Evolutionary conservation across 2,113 vertebrate genomes (phyloP).

Genomic region (Campylomormyrus tamandua): DNA sequence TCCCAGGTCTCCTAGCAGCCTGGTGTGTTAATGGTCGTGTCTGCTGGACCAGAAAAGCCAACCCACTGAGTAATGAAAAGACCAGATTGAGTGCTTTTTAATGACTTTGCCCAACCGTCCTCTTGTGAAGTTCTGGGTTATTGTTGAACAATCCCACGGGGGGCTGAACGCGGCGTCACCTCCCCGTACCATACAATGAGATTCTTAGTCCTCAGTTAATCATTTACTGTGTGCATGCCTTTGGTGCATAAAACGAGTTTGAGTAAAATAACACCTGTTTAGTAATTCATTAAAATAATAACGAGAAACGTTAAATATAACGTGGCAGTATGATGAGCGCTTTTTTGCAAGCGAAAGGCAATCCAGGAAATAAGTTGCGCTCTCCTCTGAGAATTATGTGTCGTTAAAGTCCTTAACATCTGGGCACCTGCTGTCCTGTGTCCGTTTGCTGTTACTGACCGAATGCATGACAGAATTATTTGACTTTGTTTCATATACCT

Average conservation of each 20-base stretch:
- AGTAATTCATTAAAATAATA: background rate
- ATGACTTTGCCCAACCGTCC: conserved; percentile 49
- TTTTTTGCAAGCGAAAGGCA: background rate
- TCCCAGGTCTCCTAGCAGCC: conserved; percentile 50
- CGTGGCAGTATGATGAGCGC: background rate
- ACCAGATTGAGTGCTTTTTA: conserved; percentile 51
- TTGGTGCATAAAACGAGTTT: background rate
- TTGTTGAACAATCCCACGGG: conserved; percentile 3
- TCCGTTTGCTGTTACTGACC: background rate
- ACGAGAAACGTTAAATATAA: background rate
- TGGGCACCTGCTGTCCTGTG: background rate
- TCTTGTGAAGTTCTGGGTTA: background rate
- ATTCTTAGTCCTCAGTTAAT: background rate
- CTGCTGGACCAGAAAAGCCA: conserved; percentile 50
- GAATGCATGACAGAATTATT: background rate
- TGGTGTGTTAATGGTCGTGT: conserved; percentile 29
- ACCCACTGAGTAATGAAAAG: conserved; percentile 47
- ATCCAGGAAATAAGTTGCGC: background rate
- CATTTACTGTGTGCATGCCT: background rate
- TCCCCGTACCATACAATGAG: background rate
- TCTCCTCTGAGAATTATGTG: background rate
- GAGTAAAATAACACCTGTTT: background rate
- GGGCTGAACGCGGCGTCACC: background rate
- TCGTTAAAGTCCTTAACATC: background rate
- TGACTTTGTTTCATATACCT: background rate